These are phyloP conservation scores for Charina bottae DNA, from an alignment of 2,113 vertebrate species.

Conservation along the genomic window DNA sequence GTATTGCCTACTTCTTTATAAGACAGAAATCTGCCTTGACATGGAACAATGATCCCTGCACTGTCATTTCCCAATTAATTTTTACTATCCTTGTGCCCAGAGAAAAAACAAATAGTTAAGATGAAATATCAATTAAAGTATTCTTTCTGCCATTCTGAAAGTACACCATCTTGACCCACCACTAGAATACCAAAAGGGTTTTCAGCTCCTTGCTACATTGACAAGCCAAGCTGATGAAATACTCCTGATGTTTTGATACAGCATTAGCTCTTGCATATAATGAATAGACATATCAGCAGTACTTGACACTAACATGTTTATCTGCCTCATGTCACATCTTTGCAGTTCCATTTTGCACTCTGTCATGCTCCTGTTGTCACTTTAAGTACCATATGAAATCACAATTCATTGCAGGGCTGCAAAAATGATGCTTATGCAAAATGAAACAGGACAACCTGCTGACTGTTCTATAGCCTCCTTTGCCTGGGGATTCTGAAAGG, in stretches of 20 bases:
- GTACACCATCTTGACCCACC: constrained; percentile 31
- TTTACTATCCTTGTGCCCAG: constrained; percentile 51
- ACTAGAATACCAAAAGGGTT: constrained; percentile 31
- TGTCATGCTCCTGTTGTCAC: constrained; percentile 57
- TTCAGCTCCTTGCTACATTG: constrained; percentile 40
- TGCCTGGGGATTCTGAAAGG: not conserved
- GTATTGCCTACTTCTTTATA: constrained; percentile 16
- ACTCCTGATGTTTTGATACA: constrained; percentile 59
- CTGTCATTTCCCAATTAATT: constrained; percentile 52
- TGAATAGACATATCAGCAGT: constrained; percentile 56
- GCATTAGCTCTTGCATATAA: constrained; percentile 43
- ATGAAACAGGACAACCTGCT: constrained; percentile 34
- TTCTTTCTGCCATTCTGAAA: constrained; percentile 45
- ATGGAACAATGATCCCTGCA: constrained; percentile 46
- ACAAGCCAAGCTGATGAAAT: constrained; percentile 59
- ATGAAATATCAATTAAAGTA: constrained; percentile 25
- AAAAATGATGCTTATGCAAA: constrained; percentile 46
- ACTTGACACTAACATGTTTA: constrained; percentile 56
- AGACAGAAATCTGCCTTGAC: constrained; percentile 56
- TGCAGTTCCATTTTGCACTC: constrained; percentile 54
- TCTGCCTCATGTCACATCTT: constrained; percentile 55
- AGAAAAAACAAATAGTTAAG: constrained; percentile 46
- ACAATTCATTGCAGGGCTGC: constrained; percentile 61
- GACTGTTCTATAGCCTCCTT: constrained; percentile 9
- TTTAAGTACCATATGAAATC: constrained; percentile 61